Evolutionary conservation across 1,140 invertebrate genomes (phyloP).

Genomic region (Chelonus insularis): DNA sequence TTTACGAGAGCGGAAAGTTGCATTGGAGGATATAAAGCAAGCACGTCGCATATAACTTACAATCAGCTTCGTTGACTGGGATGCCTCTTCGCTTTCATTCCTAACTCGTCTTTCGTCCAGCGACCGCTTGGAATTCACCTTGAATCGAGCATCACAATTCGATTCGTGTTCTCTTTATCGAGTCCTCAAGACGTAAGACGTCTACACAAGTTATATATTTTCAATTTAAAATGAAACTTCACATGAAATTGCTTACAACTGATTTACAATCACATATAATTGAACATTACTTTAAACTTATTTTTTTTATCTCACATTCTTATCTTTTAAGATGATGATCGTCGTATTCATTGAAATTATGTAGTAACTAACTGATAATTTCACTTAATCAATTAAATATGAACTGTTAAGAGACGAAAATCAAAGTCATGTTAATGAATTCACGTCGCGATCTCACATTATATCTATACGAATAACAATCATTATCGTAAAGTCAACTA

Average conservation of each 20-base stretch:
- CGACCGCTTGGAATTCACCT: conserved; percentile 36
- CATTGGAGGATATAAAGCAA: conserved; percentile 57
- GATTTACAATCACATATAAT: too few relatives aligned
- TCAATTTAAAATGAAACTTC: too few relatives aligned
- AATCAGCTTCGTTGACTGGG: conserved; percentile 45
- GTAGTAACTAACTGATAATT: not conserved
- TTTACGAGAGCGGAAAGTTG: conserved; percentile 60
- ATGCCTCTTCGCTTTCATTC: conserved; percentile 25
- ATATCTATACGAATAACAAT: conserved; percentile 47
- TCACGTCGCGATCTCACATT: conserved; percentile 31
- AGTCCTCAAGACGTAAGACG: not conserved
- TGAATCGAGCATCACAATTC: conserved; percentile 38
- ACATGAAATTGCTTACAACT: too few relatives aligned
- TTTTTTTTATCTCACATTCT: too few relatives aligned
- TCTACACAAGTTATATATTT: too few relatives aligned
- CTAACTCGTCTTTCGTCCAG: not conserved
- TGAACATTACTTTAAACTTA: too few relatives aligned
- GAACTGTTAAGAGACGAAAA: not conserved
- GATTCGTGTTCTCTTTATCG: conserved; percentile 28
- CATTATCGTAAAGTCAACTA: conserved; percentile 46
- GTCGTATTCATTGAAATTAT: too few relatives aligned
- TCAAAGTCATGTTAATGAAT: conserved; percentile 44
- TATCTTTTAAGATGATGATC: too few relatives aligned
- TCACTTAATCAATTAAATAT: not conserved
- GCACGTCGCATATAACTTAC: conserved; percentile 60